Base-by-base conservation (phyloP, 92 coral and sea anemone genomes). In the Porites evermanni region DNA sequence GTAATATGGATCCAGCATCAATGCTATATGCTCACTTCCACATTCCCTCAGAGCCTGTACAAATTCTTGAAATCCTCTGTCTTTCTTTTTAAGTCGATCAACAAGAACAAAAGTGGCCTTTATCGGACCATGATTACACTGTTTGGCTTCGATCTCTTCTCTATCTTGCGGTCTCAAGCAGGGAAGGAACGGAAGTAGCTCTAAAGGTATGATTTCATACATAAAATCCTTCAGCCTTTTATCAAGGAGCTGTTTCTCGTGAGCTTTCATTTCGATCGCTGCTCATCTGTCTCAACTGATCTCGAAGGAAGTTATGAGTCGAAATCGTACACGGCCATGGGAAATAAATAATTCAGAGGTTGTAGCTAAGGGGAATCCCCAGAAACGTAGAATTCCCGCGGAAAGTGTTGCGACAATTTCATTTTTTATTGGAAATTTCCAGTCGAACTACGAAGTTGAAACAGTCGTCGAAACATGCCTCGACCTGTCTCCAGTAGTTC, bases 21-120 rank as follows among this genome's bases (percentile, higher is more conserved):
- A 82, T 1, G 98, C 99, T 12, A 93, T 90, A 14, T 96, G 95
- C 14, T 77, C 91, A 54, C 79, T 64, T 21, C 99, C 99, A 16
- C 93, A 88, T 23, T 77, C 68, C 3, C 98, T 86, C 17, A 96
- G 84, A 32, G 98, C 95, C 70, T 79, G 82, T 1, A 96, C 95
- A 67, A 96, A 91, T 63, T 82, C 63, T 38, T 85, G 38, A 75
- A 96, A 94, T 2, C 94, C 99, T 0, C 77, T 80, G 2, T 84
- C 71, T 0, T 96, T 93, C 79, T 92, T 79, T 64, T 87, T 85
- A 18, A 96, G 65, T 2, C 95, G 93, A 38, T 87, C 88, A 13
- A 96, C 89, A 56, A 96, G 87, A 8, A 84, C 85, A 4, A 53
- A 66, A 2, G 95, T 91, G 4, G 99, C 99, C 77, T 72, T 69